Evolutionary conservation across 1,140 invertebrate genomes (phyloP).

Genomic region (Kradibia gibbosae): DNA sequence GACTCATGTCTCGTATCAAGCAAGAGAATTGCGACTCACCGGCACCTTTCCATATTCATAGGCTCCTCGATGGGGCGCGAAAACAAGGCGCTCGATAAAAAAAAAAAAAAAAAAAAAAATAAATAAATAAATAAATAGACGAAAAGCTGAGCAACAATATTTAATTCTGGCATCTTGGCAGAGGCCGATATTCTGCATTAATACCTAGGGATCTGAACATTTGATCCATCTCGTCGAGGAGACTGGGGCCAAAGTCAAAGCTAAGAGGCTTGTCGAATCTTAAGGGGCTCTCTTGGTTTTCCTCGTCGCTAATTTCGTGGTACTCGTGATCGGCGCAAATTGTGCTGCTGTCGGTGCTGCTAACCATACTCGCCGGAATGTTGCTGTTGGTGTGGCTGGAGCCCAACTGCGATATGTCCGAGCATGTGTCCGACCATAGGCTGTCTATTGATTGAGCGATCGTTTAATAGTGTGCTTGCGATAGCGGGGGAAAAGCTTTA

Average conservation of each 20-base stretch:
- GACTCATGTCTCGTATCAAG: neutral
- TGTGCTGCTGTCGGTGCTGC: conserved; percentile 58
- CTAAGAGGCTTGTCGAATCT: conserved; percentile 73
- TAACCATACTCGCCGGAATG: conserved; percentile 55
- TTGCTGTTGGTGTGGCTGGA: conserved; percentile 57
- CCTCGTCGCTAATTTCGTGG: conserved; percentile 93
- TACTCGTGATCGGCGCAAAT: conserved; percentile 83
- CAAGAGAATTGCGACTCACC: neutral
- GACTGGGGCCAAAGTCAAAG: conserved; percentile 92
- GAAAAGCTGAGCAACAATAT: too few relatives aligned
- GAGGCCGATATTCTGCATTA: neutral
- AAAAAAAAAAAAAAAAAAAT: conserved; percentile 14
- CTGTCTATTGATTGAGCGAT: conserved; percentile 55
- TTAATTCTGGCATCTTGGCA: too few relatives aligned
- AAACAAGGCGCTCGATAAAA: neutral
- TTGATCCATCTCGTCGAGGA: conserved; percentile 96
- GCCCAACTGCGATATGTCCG: conserved; percentile 63
- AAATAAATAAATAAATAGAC: neutral
- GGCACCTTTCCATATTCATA: too few relatives aligned
- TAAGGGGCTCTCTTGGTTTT: conserved; percentile 74
- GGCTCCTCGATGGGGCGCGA: too few relatives aligned
- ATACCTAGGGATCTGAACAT: conserved; percentile 86
- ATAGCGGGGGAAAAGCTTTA: too few relatives aligned
- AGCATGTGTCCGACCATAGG: conserved; percentile 66
- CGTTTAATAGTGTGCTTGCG: neutral